Evolutionary conservation across 2,888 invertebrate species (phyloP).

Genomic region (Drosophila bunnanda): DNA sequence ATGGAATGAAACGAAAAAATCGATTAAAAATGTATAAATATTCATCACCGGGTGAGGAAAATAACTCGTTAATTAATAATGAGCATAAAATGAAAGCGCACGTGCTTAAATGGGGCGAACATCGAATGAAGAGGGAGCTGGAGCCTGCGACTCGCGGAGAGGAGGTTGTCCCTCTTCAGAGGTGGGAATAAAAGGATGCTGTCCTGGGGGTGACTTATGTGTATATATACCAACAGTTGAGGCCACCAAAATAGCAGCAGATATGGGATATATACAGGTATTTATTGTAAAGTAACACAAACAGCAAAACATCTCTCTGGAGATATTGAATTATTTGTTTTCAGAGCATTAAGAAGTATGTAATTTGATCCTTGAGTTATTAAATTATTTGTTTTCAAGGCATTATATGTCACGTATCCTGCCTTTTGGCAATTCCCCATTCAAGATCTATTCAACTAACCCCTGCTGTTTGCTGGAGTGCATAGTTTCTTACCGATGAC

Average conservation of each 20-base stretch:
- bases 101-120: slow-evolving; percentile 51
- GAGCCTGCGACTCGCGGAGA: background rate
- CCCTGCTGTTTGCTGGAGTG: slow-evolving; percentile 1
- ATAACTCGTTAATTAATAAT: slow-evolving; percentile 80
- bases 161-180: background rate
- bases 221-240: background rate
- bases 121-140: background rate
- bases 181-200: slow-evolving; percentile 6
- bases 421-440: background rate
- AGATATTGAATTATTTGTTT: background rate
- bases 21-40: slow-evolving; percentile 78
- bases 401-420: background rate
- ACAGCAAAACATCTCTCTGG: no score
- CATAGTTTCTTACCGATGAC: slow-evolving; percentile 23
- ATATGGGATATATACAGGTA: no score
- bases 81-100: slow-evolving; percentile 71
- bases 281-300: no score
- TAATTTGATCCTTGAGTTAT: no score
- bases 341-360: no score
- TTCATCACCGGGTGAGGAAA: slow-evolving; percentile 64
- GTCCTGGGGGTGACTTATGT: slow-evolving; percentile 11
- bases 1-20: slow-evolving; percentile 51
- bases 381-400: background rate
- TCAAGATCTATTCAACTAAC: background rate
- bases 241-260: background rate